Conservation (phyloP, 2,888 invertebrate genomes). For the Bombylius discolor region DNA sequence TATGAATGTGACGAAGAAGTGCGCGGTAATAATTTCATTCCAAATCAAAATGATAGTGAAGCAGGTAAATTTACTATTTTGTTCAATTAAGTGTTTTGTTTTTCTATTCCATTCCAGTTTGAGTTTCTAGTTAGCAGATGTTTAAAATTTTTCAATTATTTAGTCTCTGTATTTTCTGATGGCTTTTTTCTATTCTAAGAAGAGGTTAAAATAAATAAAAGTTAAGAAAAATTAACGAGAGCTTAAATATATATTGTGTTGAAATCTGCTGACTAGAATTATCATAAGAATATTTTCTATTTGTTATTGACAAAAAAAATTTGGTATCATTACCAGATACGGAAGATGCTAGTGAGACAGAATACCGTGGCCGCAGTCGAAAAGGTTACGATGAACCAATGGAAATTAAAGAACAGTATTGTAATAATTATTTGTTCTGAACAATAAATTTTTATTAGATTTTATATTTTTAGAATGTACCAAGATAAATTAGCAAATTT, state of each 20-base stretch:
- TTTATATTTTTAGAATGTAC: slow-evolving; percentile 51
- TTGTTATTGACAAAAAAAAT: slow-evolving; percentile 1
- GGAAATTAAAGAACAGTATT: slow-evolving; percentile 36
- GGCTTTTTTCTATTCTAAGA: too few relatives aligned
- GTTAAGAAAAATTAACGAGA: slow-evolving; percentile 2
- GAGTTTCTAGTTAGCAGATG: too few relatives aligned
- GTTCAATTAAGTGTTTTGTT: neutral
- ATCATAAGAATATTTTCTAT: neutral
- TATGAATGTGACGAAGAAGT: too few relatives aligned
- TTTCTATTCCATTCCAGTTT: neutral
- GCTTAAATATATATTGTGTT: slow-evolving; percentile 3
- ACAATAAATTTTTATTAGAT: neutral
- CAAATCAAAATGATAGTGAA: slow-evolving; percentile 37
- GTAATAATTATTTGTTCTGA: neutral
- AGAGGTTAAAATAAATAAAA: neutral
- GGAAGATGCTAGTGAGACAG: slow-evolving; percentile 95
- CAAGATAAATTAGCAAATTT: slow-evolving; percentile 80
- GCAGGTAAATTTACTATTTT: slow-evolving; percentile 36
- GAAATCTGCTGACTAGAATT: too few relatives aligned
- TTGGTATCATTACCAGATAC: slow-evolving; percentile 52
- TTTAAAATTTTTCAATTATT: too few relatives aligned
- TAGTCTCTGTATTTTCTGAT: too few relatives aligned
- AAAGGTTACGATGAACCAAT: slow-evolving; percentile 26
- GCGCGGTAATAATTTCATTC: slow-evolving; percentile 16
- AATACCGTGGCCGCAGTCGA: slow-evolving; percentile 49